Conservation (phyloP, 2,888 invertebrate species). For the Lycia hirtaria region DNA sequence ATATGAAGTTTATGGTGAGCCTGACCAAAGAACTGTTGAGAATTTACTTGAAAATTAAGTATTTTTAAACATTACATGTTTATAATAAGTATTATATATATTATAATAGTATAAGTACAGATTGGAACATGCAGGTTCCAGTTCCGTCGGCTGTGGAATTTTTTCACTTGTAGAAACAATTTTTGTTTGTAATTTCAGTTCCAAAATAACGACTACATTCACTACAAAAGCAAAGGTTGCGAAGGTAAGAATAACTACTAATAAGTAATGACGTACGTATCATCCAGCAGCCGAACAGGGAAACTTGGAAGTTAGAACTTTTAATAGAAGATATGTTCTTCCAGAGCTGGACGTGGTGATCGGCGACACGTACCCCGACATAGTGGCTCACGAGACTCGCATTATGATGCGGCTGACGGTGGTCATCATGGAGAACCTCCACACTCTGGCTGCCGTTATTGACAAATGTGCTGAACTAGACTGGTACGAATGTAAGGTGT, state of each 20-base stretch:
- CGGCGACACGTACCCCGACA: slow-evolving; percentile 92
- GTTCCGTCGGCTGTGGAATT: too few relatives aligned
- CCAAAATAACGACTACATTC: slow-evolving; percentile 86
- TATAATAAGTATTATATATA: too few relatives aligned
- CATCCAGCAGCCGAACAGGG: too few relatives aligned
- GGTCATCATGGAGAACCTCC: slow-evolving; percentile 85
- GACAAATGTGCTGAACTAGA: slow-evolving; percentile 88
- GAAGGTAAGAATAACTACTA: slow-evolving; percentile 72
- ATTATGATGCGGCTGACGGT: slow-evolving; percentile 89
- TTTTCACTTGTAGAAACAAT: too few relatives aligned
- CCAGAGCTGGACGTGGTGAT: slow-evolving; percentile 90
- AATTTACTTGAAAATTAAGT: not conserved
- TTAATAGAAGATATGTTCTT: not conserved
- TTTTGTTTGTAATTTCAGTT: slow-evolving; percentile 75
- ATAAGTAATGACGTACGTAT: slow-evolving; percentile 18
- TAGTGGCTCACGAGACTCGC: slow-evolving; percentile 91
- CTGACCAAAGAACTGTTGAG: too few relatives aligned
- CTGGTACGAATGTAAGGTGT: slow-evolving; percentile 79
- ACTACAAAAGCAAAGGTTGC: slow-evolving; percentile 90
- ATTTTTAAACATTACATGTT: too few relatives aligned
- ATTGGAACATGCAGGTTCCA: too few relatives aligned
- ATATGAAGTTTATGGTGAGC: slow-evolving; percentile 89
- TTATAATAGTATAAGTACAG: too few relatives aligned
- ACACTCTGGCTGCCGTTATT: slow-evolving; percentile 83
- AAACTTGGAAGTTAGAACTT: not conserved